Evolutionary conservation across 2,113 vertebrate species (phyloP), one percentile per base, ranked within the genome.

Genomic region (Sphyrna mokarran): DNA sequence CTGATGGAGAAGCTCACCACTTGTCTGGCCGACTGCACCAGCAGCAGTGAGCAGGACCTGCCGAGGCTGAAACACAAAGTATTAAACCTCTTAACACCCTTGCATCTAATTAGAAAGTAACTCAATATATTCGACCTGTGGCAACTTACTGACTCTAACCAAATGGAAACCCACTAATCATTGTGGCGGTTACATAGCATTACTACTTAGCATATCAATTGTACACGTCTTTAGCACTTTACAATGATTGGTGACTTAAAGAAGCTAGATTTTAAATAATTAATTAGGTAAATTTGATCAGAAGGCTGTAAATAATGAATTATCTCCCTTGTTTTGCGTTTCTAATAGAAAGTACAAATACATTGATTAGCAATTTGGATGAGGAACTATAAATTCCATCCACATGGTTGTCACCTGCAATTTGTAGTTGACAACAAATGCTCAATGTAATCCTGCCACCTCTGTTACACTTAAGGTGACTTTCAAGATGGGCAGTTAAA

Each of bases 41-140:
- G 99, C 99, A 68, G 99, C 99, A 97, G 99, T 99, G 89, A 99
- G 98, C 96, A 99, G 98, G 97, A 97, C 98, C 98, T 99, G 99
- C 70, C 98, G 98, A 96, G 99, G 99, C 99, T 99, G 97, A 78
- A 96, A 96, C 95, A 68, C 86, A 58, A 33, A 29, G 76, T 83
- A 85, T 63, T 9, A 96, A 96, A 96, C 0, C 96, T 1, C 96
- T 85, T 43, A 68, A 58, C 18, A 61, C 22, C 63, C 69, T 16
- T 78, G 16, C n/a, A 61, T 37, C 72, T 95, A n/a, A 83, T 43
- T 37, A 63, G 83, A 40, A 54, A 37, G 54, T 58, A 83, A 63
- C 69, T 83, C 26, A 37, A 58, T n/a, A 54, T 22, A 58, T 61
- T 43, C 54, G 48, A 68, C 48, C 14, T 26, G 54, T 43, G 37